phyloP scores from a whole-genome alignment of 2,888 invertebrate species.

The Tryphoninae sp. region DNA sequence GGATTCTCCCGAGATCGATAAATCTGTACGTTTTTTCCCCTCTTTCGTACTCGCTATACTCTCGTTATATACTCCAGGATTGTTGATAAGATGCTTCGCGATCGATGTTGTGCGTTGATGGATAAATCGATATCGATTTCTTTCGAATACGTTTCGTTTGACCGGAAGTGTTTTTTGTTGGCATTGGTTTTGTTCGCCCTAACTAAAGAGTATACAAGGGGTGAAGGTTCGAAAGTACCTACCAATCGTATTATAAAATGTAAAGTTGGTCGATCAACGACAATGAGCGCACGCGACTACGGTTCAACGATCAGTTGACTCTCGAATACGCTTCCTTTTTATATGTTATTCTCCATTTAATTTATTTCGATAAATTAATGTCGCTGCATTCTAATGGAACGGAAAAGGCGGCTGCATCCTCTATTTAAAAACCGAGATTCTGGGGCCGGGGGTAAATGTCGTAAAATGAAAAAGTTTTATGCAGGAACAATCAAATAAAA shows the following conservation, averaged over 20 bases:
- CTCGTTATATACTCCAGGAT: constrained; percentile 33
- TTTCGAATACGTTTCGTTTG: background rate
- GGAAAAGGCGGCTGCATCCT: too few species aligned
- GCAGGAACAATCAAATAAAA: background rate
- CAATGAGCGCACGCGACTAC: too few species aligned
- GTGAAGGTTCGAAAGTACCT: background rate
- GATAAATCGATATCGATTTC: background rate
- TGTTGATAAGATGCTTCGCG: constrained; percentile 2
- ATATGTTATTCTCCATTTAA: too few species aligned
- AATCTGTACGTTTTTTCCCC: constrained; percentile 32
- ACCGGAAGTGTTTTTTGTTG: background rate
- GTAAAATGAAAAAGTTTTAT: background rate
- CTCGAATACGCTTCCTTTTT: too few species aligned
- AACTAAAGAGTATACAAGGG: background rate
- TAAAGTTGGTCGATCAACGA: too few species aligned
- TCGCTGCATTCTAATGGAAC: too few species aligned
- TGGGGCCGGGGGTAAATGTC: background rate
- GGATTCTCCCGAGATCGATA: constrained; percentile 34
- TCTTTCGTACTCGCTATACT: constrained; percentile 25
- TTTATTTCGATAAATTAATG: too few species aligned
- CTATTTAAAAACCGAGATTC: too few species aligned
- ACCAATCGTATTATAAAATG: background rate
- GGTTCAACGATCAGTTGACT: too few species aligned
- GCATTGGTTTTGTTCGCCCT: background rate
- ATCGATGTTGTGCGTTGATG: background rate